phyloP scores from a whole-genome alignment of 2,797 vertebrate genomes.

The Steatocranus sp. region DNA sequence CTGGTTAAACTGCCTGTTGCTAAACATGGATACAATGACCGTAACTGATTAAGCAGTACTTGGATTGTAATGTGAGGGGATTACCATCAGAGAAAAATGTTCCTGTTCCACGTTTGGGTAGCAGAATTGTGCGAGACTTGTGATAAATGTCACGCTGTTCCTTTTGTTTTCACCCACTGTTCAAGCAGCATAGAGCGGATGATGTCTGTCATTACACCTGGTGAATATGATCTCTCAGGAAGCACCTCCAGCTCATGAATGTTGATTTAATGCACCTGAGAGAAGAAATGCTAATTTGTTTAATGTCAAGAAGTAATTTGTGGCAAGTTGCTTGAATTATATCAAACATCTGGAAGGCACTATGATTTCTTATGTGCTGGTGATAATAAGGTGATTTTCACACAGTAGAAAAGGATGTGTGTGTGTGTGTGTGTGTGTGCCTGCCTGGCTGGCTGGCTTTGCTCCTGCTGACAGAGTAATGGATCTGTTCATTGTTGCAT shows the following conservation, averaged over 20 bases:
- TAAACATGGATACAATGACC: not conserved
- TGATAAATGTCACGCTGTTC: slow-evolving; percentile 33
- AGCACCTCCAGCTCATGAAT: slow-evolving; percentile 33
- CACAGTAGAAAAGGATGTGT: slow-evolving; percentile 39
- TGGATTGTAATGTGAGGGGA: not conserved
- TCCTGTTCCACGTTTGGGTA: slow-evolving; percentile 2
- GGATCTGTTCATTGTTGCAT: slow-evolving; percentile 74
- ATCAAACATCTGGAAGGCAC: slow-evolving; percentile 73
- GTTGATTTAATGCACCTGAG: slow-evolving; percentile 49
- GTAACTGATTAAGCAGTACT: not conserved
- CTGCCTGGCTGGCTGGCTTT: slow-evolving; percentile 45
- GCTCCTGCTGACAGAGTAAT: slow-evolving; percentile 74
- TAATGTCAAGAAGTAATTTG: slow-evolving; percentile 64
- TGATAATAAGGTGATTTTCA: slow-evolving; percentile 64
- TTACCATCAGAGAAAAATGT: not conserved
- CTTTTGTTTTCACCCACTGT: slow-evolving; percentile 46
- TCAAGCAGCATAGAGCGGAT: slow-evolving; percentile 5
- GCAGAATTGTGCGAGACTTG: not conserved
- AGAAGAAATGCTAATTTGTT: slow-evolving; percentile 59
- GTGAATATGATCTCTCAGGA: slow-evolving; percentile 34
- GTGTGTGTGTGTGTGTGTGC: not conserved
- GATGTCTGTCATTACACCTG: slow-evolving; percentile 34
- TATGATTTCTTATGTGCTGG: slow-evolving; percentile 60
- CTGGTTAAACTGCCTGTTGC: not conserved
- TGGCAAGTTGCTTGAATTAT: slow-evolving; percentile 65